phyloP scores from a whole-genome alignment of 2,888 invertebrate species.

The Mamestra brassicae region DNA sequence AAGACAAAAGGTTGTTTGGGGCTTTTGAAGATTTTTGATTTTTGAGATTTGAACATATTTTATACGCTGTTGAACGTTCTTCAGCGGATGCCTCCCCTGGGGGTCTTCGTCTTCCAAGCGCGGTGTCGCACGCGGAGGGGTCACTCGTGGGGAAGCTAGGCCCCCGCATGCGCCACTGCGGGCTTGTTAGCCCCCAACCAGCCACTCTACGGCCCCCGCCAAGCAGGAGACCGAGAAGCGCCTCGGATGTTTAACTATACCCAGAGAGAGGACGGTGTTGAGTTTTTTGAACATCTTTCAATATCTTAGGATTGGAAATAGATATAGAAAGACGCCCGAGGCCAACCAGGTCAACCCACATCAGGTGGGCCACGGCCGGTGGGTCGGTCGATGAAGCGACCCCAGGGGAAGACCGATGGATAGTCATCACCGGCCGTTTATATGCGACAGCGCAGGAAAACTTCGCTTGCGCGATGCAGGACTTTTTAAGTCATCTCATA shows the following conservation, averaged over 20 bases:
- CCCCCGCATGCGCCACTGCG: conserved; percentile 17
- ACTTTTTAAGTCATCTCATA: neutral
- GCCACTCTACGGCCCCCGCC: conserved; percentile 37
- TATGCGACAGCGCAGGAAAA: conserved; percentile 9
- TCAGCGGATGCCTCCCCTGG: conserved; percentile 56
- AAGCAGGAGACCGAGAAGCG: conserved; percentile 49
- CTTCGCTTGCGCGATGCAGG: conserved; percentile 51
- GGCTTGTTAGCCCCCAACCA: conserved; percentile 45
- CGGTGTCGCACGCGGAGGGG: neutral
- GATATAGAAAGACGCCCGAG: conserved; percentile 28
- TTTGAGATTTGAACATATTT: conserved; percentile 1
- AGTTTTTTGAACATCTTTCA: conserved; percentile 11
- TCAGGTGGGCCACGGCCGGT: conserved; percentile 27
- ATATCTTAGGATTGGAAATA: neutral
- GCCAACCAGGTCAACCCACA: conserved; percentile 36
- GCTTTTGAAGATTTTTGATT: neutral
- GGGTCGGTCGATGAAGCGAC: conserved; percentile 57
- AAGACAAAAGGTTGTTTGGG: conserved; percentile 1
- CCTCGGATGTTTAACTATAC: conserved; percentile 42
- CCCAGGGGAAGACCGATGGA: conserved; percentile 56
- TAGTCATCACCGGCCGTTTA: neutral
- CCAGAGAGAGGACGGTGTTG: conserved; percentile 41
- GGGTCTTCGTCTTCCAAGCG: conserved; percentile 57
- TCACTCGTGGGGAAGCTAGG: conserved; percentile 41
- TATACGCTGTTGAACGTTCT: conserved; percentile 36